A percentile compares a stretch with the other conserved stretches of the same genome.
phyloP scores from a whole-genome alignment of 2,888 invertebrate genomes.

The Drosophila stalkeri region DNA sequence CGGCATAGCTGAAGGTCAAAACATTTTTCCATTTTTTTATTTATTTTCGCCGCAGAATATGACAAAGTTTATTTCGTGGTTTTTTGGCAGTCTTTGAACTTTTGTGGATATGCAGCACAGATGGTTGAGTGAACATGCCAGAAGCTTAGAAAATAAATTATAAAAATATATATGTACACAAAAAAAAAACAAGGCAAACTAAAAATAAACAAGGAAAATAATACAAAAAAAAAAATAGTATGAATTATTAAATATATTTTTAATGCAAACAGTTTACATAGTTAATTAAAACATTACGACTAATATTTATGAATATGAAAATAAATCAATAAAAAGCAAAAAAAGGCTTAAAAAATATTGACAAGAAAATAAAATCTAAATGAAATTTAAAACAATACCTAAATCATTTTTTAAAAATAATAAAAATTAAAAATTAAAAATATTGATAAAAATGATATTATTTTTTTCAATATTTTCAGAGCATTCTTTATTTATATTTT shows the following conservation, averaged over 20 bases:
- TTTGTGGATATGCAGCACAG: constrained; percentile 30
- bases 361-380: no score
- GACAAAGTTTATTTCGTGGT: constrained; percentile 68
- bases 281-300: no score
- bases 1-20: not conserved
- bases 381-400: no score
- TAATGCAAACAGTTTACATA: no score
- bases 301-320: no score
- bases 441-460: no score
- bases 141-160: constrained; percentile 29
- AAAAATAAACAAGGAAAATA: not conserved
- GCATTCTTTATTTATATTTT: no score
- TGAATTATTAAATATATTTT: not conserved
- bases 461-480: no score
- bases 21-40: not conserved
- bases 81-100: constrained; percentile 33
- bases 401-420: no score
- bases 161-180: not conserved
- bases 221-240: not conserved
- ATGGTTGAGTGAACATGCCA: constrained; percentile 52
- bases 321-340: no score
- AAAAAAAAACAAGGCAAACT: not conserved
- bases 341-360: no score
- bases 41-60: constrained; percentile 39
- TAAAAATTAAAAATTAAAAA: no score